Base-by-base conservation (phyloP, 2,888 invertebrate genomes). In the Tenthredo amoena region DNA sequence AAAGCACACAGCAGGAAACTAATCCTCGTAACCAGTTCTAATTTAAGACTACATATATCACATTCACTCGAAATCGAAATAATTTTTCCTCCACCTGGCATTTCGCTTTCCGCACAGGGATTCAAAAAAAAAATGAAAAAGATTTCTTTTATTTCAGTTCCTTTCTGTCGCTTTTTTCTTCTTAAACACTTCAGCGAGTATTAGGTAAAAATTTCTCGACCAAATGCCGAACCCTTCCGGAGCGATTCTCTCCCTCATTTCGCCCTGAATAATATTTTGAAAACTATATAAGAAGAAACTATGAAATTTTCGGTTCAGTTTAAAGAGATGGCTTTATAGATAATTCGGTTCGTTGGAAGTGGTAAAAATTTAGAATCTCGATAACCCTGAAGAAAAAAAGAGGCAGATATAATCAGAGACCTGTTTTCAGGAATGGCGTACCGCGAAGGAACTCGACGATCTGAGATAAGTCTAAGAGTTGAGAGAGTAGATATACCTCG, bases 41-140 rank as follows among this genome's bases (percentile, higher is more conserved):
- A 85, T 85, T 85, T 85, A 81, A 81, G 34, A 58, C 79, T 34
- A 85, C 85, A 85, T 85, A 85, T 85, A 85, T 85, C 85, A 85
- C 47, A 40, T 65, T 85, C 65, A 62, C 79, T 15, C 21, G 58
- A 40, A 81, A 81, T 58, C 34, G 79, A 81, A 62, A 81, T 81
- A 62, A 81, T 81, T 81, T 81, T 31, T 81, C 79, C 62, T 81
- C 58, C 79, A 81, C 62, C 79, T 81, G 79, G 79, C 62, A 34
- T n/a, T 15, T n/a, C 15, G 31, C 50, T 58, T 12, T 40, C 50
- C 37, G n/a, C 40, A 72, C 21, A 21, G 72, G 37, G 18, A 62
- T 62, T 40, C 21, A 31, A 31, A 18, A 21, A 37, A 71, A 71
- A 21, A 21, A 74, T 74, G 2, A n/a, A 6, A 37, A 55, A 77